Evolutionary conservation across 2,888 invertebrate genomes (phyloP), one percentile per base, ranked within the genome.

Genomic region (Alloscopus bannaensis): DNA sequence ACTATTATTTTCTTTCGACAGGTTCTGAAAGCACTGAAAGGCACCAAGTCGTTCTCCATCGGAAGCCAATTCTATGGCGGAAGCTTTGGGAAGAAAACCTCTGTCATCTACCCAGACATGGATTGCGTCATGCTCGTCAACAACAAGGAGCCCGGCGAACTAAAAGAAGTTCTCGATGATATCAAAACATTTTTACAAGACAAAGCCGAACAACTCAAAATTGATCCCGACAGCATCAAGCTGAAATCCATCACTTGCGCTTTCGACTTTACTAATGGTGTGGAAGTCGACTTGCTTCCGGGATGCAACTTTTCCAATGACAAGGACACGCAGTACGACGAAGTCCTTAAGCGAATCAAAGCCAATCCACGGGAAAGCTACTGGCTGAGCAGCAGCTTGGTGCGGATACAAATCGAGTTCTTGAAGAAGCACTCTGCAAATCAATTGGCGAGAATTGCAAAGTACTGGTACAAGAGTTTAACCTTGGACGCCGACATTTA

Each of bases 81-180:
- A 29, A 81, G 81, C 20, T 29, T 73, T 13, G 81, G 81, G 8
- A 81, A 78, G 59, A 73, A 57, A 8, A 81, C 81, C 0, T 59
- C 71, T 24, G 72, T 78, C n/a, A 28, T 78, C 1, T 55, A 40
- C 20, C 72, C 81, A 3, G 81, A 81, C 42, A 52, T 78, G 50
- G 81, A 81, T 22, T 57, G 59, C 26, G 78, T 78, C n/a, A 22
- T 78, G 0, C 68, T 81, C 29, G 0, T 78, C 18, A 81, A 81
- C 36, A 28, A 52, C 0, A 18, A 28, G 28, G 8, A 55, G 1
- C 68, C 73, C n/a, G 69, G 68, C 4, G 36, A 73, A 8, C 50
- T 13, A 0, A 50, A 36, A 0, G 31, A 26, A 16, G 68, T 72
- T 1, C 28, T 69, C 1, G 28, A 78, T 13, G 40, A 68, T 8